Percentiles rank a stretch among this genome's conserved stretches.
Conservation (phyloP, 2,797 vertebrate species). For the Coracias cyanogaster region DNA sequence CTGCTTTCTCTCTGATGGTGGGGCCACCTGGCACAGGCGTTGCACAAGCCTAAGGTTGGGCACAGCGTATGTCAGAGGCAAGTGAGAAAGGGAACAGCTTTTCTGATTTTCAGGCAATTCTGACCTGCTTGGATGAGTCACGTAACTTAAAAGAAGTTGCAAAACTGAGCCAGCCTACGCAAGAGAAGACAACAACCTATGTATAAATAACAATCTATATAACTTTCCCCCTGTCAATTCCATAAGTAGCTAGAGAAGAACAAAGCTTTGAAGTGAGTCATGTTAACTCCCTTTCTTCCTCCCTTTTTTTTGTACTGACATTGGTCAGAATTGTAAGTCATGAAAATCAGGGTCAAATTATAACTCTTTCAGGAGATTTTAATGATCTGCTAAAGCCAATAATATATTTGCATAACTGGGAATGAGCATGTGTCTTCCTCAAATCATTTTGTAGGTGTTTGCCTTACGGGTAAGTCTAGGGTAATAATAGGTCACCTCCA, state of each 20-base stretch:
- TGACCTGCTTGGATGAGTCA: background rate
- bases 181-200: conserved; percentile 32
- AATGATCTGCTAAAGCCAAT: background rate
- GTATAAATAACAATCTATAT: conserved; percentile 45
- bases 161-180: background rate
- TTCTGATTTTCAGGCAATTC: background rate
- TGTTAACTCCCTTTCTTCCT: background rate
- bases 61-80: background rate
- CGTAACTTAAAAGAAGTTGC: conserved; percentile 2
- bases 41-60: fast-evolving
- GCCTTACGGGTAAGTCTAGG: background rate
- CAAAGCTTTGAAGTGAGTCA: conserved; percentile 49
- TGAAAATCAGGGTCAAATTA: background rate
- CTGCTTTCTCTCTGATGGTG: fast-evolving
- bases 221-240: background rate
- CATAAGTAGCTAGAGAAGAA: conserved; percentile 21
- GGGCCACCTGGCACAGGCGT: background rate
- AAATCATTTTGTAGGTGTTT: background rate
- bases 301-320: background rate
- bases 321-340: background rate
- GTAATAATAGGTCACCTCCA: background rate
- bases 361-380: background rate
- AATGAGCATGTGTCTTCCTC: background rate
- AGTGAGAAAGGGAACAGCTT: background rate
- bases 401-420: background rate